These are phyloP conservation scores for Sminthurides aquaticus DNA, from an alignment of 2,888 invertebrate species.

Conservation along the genomic window DNA sequence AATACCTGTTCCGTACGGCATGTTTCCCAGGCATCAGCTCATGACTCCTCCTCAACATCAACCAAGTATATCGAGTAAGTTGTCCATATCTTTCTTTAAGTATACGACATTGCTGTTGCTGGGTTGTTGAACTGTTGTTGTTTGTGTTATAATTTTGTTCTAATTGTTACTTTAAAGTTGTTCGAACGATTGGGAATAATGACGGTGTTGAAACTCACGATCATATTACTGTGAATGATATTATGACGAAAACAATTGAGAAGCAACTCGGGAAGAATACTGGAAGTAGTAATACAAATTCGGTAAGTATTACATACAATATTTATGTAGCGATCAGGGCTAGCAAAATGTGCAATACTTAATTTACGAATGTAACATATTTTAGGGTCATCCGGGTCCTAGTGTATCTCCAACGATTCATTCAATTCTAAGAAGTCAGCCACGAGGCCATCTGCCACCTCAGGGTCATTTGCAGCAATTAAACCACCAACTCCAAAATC, in stretches of 20 bases:
- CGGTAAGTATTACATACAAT: background rate
- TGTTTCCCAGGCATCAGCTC: background rate
- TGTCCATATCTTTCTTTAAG: too few species aligned
- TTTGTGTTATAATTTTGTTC: too few species aligned
- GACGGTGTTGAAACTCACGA: constrained; percentile 43
- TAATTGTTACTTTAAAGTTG: too few species aligned
- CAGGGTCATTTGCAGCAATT: constrained; percentile 27
- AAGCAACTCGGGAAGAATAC: constrained; percentile 54
- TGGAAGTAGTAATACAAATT: background rate
- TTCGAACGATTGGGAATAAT: background rate
- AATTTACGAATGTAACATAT: too few species aligned
- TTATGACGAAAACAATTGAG: constrained; percentile 76
- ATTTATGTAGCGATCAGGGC: background rate
- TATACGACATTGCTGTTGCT: too few species aligned
- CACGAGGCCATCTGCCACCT: constrained; percentile 35
- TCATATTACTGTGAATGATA: constrained; percentile 69
- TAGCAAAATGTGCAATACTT: background rate
- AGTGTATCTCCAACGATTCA: constrained; percentile 44
- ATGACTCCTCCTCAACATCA: background rate
- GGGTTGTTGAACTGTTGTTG: background rate
- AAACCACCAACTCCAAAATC: constrained; percentile 35
- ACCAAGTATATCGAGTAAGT: background rate
- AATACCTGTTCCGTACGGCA: background rate
- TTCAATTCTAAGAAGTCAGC: constrained; percentile 43
- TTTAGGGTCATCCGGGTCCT: constrained; percentile 36